Percentiles rank a stretch among this genome's conserved stretches.
phyloP scores from a whole-genome alignment of 2,797 vertebrate species.

The Enteromius mattozi region DNA sequence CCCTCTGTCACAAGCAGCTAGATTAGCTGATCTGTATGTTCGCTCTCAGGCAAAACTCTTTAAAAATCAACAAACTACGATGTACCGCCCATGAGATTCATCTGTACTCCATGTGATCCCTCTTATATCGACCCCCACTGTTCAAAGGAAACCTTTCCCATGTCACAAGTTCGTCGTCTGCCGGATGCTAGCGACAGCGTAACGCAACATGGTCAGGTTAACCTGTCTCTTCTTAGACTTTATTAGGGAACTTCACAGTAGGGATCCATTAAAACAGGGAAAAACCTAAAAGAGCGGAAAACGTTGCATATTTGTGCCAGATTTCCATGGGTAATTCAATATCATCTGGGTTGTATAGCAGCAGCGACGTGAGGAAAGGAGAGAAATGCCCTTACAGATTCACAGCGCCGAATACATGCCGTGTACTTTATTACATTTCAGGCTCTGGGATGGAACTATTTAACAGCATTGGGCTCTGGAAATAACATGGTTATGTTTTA shows the following conservation, averaged over 20 bases:
- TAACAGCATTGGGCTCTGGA: constrained; percentile 46
- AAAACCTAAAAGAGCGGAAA: constrained; percentile 45
- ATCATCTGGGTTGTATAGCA: constrained; percentile 48
- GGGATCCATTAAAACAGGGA: constrained; percentile 52
- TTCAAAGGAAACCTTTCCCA: not conserved
- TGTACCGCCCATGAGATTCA: not conserved
- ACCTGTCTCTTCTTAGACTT: constrained; percentile 43
- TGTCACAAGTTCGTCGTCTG: not conserved
- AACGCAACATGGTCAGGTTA: constrained; percentile 27
- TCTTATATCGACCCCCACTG: not conserved
- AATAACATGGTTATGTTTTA: constrained; percentile 59
- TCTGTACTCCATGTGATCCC: constrained; percentile 6
- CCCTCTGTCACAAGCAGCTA: constrained; percentile 48
- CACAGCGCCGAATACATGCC: constrained; percentile 41
- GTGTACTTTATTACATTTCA: constrained; percentile 66
- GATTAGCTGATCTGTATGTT: constrained; percentile 47
- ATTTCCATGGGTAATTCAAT: constrained; percentile 58
- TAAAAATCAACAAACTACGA: constrained; percentile 43
- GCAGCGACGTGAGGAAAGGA: constrained; percentile 41
- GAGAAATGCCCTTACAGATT: constrained; percentile 41
- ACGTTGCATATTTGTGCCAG: constrained; percentile 36
- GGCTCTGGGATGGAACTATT: constrained; percentile 56
- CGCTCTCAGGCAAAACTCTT: constrained; percentile 19
- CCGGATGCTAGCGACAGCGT: not conserved
- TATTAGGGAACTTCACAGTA: constrained; percentile 50